Conservation (phyloP, 2,797 vertebrate genomes). For the Melanotaenia parkinsoni region DNA sequence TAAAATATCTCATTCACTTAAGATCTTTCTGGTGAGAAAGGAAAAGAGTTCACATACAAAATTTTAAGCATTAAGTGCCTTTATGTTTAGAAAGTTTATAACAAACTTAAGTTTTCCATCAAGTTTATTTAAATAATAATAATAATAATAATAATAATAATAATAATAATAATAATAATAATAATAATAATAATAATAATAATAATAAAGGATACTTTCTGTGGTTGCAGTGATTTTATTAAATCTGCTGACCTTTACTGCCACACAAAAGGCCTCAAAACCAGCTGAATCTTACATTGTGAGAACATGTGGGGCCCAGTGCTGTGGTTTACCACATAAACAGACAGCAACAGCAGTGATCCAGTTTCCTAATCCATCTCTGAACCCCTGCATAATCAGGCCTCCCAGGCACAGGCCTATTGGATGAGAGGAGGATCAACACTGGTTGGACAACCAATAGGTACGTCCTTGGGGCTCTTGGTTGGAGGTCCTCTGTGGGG, state of each 20-base stretch:
- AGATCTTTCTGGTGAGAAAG: too few relatives aligned
- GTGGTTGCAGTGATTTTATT: neutral
- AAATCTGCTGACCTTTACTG: constrained; percentile 7
- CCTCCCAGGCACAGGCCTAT: constrained; percentile 62
- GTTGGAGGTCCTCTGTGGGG: constrained; percentile 49
- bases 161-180: too few relatives aligned
- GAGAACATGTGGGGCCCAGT: constrained; percentile 26
- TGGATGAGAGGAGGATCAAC: constrained; percentile 65
- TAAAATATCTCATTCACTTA: neutral
- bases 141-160: too few relatives aligned
- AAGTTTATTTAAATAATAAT: neutral
- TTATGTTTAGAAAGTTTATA: neutral
- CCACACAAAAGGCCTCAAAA: constrained; percentile 14
- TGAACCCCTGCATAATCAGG: constrained; percentile 56
- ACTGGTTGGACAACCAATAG: constrained; percentile 36
- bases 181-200: too few relatives aligned
- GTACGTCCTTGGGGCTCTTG: constrained; percentile 30
- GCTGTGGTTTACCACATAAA: constrained; percentile 26
- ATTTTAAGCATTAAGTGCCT: neutral
- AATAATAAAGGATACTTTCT: constrained; percentile 4
- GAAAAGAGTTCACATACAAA: neutral
- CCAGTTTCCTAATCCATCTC: constrained; percentile 32
- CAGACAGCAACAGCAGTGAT: constrained; percentile 23
- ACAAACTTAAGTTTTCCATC: neutral
- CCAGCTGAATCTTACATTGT: constrained; percentile 35